Conservation (phyloP, 2,888 invertebrate genomes). For the Sipha maydis region DNA sequence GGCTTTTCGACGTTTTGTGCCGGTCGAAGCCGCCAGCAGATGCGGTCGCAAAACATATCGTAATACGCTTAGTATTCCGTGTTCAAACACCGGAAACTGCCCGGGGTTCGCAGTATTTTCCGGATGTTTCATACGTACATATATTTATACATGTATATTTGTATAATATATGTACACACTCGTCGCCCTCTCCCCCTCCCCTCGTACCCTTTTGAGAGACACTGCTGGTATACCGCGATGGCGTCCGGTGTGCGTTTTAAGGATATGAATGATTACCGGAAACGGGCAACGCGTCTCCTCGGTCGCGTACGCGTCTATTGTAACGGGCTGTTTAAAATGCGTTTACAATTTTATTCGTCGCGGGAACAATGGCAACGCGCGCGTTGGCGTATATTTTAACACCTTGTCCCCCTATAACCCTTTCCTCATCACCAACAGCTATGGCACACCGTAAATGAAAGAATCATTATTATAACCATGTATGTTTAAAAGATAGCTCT, state of each 20-base stretch:
- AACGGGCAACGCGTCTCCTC: slow-evolving; percentile 23
- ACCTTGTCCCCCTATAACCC: neutral
- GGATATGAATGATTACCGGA: slow-evolving; percentile 53
- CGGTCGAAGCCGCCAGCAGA: too few species aligned
- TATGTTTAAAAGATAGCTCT: neutral
- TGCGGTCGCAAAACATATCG: neutral
- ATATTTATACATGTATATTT: too few species aligned
- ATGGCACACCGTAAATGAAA: too few species aligned
- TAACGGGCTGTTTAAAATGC: slow-evolving; percentile 52
- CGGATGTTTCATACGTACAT: neutral
- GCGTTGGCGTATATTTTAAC: slow-evolving; percentile 18
- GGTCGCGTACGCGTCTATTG: slow-evolving; percentile 47
- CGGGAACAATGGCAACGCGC: slow-evolving; percentile 42
- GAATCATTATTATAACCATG: too few species aligned
- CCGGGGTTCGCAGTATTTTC: neutral
- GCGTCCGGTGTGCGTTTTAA: slow-evolving; percentile 29
- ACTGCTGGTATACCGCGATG: slow-evolving; percentile 5
- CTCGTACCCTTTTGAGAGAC: slow-evolving; percentile 5
- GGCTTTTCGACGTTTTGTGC: neutral
- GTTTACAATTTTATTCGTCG: slow-evolving; percentile 53
- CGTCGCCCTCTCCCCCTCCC: too few species aligned
- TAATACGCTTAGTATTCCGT: neutral
- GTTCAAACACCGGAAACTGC: slow-evolving; percentile 16
- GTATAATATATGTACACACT: too few species aligned
- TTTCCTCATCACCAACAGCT: too few species aligned